Evolutionary conservation across 1,140 invertebrate genomes (phyloP), one percentile per base, ranked within the genome.

Genomic region (Gonatopus flavifemur): DNA sequence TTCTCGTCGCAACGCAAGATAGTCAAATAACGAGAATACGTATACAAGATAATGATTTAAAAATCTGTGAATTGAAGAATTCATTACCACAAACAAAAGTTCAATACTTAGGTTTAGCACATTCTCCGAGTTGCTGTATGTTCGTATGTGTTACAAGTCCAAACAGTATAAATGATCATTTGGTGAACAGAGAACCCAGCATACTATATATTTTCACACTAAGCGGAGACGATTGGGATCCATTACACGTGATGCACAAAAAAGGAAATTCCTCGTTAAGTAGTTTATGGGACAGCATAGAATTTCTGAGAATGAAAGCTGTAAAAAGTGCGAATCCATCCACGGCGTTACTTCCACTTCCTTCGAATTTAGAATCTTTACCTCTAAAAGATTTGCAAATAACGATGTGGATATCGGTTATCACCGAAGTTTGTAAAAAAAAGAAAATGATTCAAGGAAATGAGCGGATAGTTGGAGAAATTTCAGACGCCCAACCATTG

Each of bases 281-380:
- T 16, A 45, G 52, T 4, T 46, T 65, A 16, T 78, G 76, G 76
- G 75, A 78, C 28, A 76, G 67, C 49, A 45, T 78, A 13, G 74
- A 76, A 57, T 25, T 67, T 3, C 49, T 78, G 2, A 61, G 74
- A 37, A 53, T 77, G 0, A 74, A 65, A 55, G 61, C 66, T 12
- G 40, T 59, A 1, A 70, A 65, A 22, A 39, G 59, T 10, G 13
- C 19, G 2, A 53, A 62, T 6, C 42, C 57, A 2, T 28, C 18
- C 10, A n/a, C 40, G 20, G 12, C 52, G 10, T 32, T 73, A 7
- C 37, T 45, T 13, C 52, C 37, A 15, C 40, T 64, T 2, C 21
- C 50, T 10, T 30, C 32, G 0, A 55, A 71, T 39, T 49, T 72
- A 2, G 66, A 76, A 43, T 55, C 13, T 3, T 46, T 72, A 33